Conservation (phyloP, 2,888 invertebrate genomes). For the Parnassius mnemosyne region DNA sequence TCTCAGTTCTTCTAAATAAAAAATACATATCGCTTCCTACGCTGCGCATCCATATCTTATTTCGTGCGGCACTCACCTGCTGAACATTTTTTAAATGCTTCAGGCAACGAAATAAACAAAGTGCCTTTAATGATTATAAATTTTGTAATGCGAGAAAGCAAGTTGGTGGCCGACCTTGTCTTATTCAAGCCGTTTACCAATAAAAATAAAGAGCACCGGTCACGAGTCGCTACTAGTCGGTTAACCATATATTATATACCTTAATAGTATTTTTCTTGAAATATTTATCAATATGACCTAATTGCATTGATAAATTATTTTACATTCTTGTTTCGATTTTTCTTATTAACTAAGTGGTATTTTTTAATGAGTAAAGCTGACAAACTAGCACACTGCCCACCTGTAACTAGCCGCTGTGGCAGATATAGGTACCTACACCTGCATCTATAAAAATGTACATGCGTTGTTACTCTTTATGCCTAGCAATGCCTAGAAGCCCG, state of each 20-base stretch:
- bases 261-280: too few relatives aligned
- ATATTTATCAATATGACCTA: too few relatives aligned
- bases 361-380: too few relatives aligned
- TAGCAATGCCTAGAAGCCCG: too few relatives aligned
- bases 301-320: too few relatives aligned
- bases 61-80: not conserved
- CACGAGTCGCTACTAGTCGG: slow-evolving; percentile 4
- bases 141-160: slow-evolving; percentile 17
- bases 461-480: too few relatives aligned
- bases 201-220: slow-evolving; percentile 17
- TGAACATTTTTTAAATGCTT: not conserved
- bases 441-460: too few relatives aligned
- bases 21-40: not conserved
- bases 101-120: slow-evolving; percentile 1
- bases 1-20: not conserved
- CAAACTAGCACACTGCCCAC: too few relatives aligned
- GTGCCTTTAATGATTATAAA: slow-evolving; percentile 7
- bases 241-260: too few relatives aligned
- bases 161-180: slow-evolving; percentile 17
- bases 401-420: not conserved
- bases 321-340: too few relatives aligned
- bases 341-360: too few relatives aligned
- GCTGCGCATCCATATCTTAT: not conserved
- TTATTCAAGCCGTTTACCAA: slow-evolving; percentile 20
- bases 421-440: too few relatives aligned